Percentiles rank a stretch among this genome's conserved stretches.
phyloP scores from a whole-genome alignment of 2,888 invertebrate genomes.

The Hydrotaea cyrtoneurina region DNA sequence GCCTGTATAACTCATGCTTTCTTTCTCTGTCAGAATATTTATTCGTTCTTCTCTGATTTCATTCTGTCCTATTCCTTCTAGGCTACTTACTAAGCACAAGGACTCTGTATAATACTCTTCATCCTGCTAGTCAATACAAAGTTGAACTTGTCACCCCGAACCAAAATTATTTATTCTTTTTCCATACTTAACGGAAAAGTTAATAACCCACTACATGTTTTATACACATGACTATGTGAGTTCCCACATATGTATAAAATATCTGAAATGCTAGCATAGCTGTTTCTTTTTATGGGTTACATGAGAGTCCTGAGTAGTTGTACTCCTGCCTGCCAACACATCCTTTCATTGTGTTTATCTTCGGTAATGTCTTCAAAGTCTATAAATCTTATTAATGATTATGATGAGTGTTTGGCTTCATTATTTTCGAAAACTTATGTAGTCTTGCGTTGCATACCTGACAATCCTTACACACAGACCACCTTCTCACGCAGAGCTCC shows the following conservation, averaged over 20 bases:
- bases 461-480: no score
- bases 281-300: neutral
- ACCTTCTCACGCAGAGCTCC: neutral
- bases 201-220: neutral
- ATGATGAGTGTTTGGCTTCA: constrained; percentile 65
- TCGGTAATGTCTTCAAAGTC: constrained; percentile 31
- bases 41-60: no score
- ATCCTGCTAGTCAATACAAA: neutral
- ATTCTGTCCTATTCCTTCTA: no score
- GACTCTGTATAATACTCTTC: neutral
- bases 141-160: neutral
- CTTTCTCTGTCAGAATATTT: no score
- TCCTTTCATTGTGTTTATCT: constrained; percentile 9
- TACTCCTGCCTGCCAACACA: neutral
- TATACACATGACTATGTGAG: neutral
- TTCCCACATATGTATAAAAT: neutral
- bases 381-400: constrained; percentile 70
- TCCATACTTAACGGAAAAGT: neutral
- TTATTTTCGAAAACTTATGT: constrained; percentile 55
- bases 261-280: neutral
- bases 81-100: neutral
- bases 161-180: neutral
- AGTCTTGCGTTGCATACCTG: constrained; percentile 15
- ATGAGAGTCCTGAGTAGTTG: neutral
- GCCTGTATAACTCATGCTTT: no score